Evolutionary conservation across 2,888 invertebrate genomes (phyloP).

Genomic region (Tetragonisca angustula): DNA sequence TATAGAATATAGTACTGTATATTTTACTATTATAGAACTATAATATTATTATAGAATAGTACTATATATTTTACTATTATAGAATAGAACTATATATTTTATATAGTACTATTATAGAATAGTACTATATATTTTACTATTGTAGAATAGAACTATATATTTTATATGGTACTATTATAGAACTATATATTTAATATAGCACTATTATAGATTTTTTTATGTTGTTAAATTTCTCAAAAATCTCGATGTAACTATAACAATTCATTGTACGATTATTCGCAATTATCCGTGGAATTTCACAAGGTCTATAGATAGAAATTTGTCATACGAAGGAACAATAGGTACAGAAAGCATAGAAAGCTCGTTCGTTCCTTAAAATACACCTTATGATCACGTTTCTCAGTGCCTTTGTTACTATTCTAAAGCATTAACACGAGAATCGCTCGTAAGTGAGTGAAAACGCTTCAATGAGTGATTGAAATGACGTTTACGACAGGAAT

Average conservation of each 20-base stretch:
- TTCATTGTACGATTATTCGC: not conserved
- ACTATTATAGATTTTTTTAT: too few relatives aligned
- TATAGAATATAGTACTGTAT: too few relatives aligned
- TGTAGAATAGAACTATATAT: too few relatives aligned
- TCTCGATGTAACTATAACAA: not conserved
- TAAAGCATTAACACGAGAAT: not conserved
- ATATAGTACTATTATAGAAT: too few relatives aligned
- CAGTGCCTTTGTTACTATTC: slow-evolving; percentile 18
- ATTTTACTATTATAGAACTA: too few relatives aligned
- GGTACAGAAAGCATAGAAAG: not conserved
- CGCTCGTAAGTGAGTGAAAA: not conserved
- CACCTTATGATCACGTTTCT: not conserved
- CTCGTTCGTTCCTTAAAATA: slow-evolving; percentile 7
- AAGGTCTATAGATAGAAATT: not conserved
- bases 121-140: too few relatives aligned
- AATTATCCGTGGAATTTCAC: not conserved
- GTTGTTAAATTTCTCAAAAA: too few relatives aligned
- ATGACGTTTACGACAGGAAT: not conserved
- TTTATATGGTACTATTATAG: too few relatives aligned
- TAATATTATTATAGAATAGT: too few relatives aligned
- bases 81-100: too few relatives aligned
- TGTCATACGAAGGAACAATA: not conserved
- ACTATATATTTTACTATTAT: too few relatives aligned
- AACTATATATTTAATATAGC: too few relatives aligned
- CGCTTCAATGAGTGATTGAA: not conserved